Base-by-base conservation (phyloP, 2,113 vertebrate genomes). In the Pan troglodytes region DNA sequence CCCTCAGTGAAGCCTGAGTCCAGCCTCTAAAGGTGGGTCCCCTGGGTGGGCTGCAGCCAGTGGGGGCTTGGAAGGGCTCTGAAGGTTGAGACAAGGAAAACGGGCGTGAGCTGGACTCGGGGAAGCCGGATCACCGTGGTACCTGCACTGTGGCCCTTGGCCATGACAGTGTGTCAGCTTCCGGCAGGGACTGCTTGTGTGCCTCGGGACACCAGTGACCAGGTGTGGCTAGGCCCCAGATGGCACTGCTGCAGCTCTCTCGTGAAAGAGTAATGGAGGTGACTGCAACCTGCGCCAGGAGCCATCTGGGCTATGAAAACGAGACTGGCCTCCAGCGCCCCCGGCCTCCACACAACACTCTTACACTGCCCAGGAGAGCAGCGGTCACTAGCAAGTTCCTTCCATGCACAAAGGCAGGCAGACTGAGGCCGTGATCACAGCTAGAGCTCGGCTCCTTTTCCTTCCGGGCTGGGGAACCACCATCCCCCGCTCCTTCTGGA, bases 221-320 rank as follows among this genome's bases (percentile, higher is more conserved):
- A 8, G 35, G 40, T 1, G 18, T 30, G 5, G 45, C 43, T 40
- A 4, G 78, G 40, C 22, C 23, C 0, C 0, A 0, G 27, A 50
- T 4, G 5, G 38, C 40, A n/a, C 20, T 22, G n/a, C 48, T 3
- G 3, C 18, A n/a, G 72, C 48, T 17, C 59, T 79, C 2, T 14
- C 5, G 0, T 32, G 9, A 50, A 25, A 70, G n/a, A 12, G 12
- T 11, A 48, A 48, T 0, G 9, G 27, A 32, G 48, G 11, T 3
- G 57, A 16, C 84, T 6, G 0, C 27, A 18, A 10, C 22, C 52
- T 18, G 2, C 0, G 0, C 32, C 27, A 0, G 45, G 68, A 25
- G 52, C 16, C 0, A 2, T 6, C 27, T 6, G 45, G 57, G 35
- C 35, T 30, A 5, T 2, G 0, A 23, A 23, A 52, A 38, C 0